Evolutionary conservation across 2,797 vertebrate species (phyloP), one percentile per base, ranked within the genome.

Genomic region (Rhinophrynus dorsalis): DNA sequence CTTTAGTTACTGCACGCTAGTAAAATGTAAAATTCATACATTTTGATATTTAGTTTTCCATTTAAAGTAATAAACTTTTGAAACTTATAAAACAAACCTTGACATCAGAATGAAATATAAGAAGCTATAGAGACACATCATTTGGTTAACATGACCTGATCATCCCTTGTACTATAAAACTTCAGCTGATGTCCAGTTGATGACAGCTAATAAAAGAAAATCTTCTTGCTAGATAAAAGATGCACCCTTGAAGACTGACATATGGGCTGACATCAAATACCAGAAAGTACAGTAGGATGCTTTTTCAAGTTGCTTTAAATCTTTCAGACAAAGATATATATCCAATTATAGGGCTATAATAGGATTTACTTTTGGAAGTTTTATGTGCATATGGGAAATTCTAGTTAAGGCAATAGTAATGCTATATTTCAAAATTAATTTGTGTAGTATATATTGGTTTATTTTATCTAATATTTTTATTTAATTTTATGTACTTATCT

Each of bases 121-220:
- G 61, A 66, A 48, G 45, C 52, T 60, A 45, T 59, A 35, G 70
- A 73, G 62, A 66, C 62, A 73, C 70, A 73, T 66, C 55, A 73
- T 73, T 73, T 73, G 62, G 62, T 60, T 73, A 73, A 66, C 70
- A 73, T 73, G 70, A 73, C 70, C 70, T 24, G 62, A 73, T 73
- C 62, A 73, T 73, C 55, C 62, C 55, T 66, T 73, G 70, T 60
- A 59, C 70, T 73, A 73, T 73, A 73, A 73, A 73, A 67, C 70
- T 66, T 59, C 48, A 73, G 56, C 44, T 65, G 61, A 73, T 66
- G 69, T 66, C 62, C 62, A 73, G 45, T 51, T 60, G 70, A 73
- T 73, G 70, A 73, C 70, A 73, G 70, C 70, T 73, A 73, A 73
- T 73, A 73, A 73, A 73, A 73, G 54, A 65, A 45, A 73, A 60